Conservation (phyloP, 2,797 vertebrate species). For the Hydrophis major region DNA sequence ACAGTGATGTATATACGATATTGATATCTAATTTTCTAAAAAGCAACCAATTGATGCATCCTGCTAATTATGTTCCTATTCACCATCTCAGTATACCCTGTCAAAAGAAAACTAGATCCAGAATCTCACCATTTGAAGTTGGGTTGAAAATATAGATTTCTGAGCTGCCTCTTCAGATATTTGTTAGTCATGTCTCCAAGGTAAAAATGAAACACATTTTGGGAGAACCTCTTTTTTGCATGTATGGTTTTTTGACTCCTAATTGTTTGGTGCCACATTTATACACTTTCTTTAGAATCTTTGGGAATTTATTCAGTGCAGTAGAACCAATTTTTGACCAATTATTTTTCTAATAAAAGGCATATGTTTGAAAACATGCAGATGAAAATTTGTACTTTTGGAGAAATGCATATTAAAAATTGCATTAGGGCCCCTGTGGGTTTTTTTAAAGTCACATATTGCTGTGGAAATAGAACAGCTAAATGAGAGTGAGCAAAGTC, state of each 20-base stretch:
- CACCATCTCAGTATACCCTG: background rate
- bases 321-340: background rate
- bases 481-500: background rate
- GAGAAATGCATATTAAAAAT: background rate
- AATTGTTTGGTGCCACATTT: background rate
- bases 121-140: background rate
- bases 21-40: slow-evolving; percentile 10
- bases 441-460: background rate
- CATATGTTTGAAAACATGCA: background rate
- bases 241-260: background rate
- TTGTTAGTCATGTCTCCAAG: background rate
- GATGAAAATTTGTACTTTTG: background rate
- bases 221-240: background rate
- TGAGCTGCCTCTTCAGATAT: background rate
- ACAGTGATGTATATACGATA: background rate
- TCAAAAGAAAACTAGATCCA: background rate
- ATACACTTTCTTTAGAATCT: background rate
- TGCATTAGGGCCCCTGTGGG: background rate
- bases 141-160: background rate
- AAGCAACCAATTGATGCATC: background rate
- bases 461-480: background rate
- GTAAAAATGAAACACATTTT: background rate
- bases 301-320: background rate
- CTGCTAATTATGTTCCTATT: background rate
- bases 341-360: background rate